Percentiles rank a stretch among this genome's conserved stretches.
Conservation (phyloP, 2,113 vertebrate species). For the Polypterus senegalus region DNA sequence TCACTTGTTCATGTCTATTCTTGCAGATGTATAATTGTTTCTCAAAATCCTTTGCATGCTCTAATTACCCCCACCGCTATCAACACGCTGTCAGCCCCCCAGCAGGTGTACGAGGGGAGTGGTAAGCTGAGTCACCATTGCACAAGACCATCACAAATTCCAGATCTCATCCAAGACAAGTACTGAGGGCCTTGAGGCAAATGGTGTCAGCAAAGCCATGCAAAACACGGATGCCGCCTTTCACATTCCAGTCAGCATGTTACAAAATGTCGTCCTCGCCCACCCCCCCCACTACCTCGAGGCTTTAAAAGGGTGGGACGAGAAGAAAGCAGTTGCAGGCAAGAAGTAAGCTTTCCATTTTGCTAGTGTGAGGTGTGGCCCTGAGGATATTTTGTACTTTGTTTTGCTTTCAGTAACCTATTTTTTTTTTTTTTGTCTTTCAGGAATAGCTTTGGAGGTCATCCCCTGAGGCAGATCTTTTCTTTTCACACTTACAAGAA, state of each 20-base stretch:
- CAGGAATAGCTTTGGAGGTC: neutral
- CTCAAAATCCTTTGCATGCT: too few species aligned
- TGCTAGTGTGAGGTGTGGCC: neutral
- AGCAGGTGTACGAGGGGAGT: neutral
- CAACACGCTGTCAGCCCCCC: too few species aligned
- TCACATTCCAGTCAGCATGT: neutral
- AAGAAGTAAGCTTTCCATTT: neutral
- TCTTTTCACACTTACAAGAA: neutral
- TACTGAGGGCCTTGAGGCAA: neutral
- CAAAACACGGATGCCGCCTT: neutral
- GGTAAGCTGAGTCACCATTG: conserved; percentile 1
- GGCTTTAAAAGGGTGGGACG: neutral
- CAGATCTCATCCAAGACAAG: neutral
- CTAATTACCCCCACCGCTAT: too few species aligned
- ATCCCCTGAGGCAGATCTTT: neutral
- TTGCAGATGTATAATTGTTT: too few species aligned
- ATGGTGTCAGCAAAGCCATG: conserved; percentile 1
- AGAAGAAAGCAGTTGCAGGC: too few species aligned
- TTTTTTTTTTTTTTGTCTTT: neutral
- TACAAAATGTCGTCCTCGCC: too few species aligned
- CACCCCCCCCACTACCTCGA: neutral
- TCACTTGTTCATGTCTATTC: too few species aligned
- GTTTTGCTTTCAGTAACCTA: neutral
- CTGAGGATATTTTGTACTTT: neutral
- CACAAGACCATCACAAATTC: neutral